These are phyloP conservation scores for Phyllotis vaccarum DNA, from an alignment of 2,797 vertebrate species.

Conservation along the genomic window DNA sequence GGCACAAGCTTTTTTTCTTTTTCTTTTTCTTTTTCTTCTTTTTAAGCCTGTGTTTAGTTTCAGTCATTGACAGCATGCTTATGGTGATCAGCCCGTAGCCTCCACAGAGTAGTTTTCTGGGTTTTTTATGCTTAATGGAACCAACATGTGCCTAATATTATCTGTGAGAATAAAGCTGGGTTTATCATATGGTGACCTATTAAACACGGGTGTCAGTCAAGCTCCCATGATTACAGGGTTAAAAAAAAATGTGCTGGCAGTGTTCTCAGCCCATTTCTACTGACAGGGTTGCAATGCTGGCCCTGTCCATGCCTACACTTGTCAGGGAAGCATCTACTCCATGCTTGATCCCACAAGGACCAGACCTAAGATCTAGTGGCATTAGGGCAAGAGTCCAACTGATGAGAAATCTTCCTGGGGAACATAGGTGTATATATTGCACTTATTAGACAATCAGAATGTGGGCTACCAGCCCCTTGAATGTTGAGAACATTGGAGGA, in stretches of 20 bases:
- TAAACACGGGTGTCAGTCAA: neutral
- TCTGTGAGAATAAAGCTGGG: neutral
- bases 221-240: neutral
- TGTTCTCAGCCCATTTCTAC: neutral
- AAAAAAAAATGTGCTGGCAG: accelerated
- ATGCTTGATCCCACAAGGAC: neutral
- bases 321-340: neutral
- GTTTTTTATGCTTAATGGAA: neutral
- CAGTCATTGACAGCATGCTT: too few species aligned
- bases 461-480: accelerated
- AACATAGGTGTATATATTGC: accelerated
- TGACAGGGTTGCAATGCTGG: accelerated
- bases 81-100: neutral
- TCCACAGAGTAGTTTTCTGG: neutral
- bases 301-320: accelerated
- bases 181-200: neutral
- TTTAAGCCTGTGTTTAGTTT: neutral
- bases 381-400: too few species aligned
- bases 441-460: accelerated
- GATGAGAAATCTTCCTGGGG: accelerated
- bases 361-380: neutral
- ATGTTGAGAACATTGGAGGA: neutral
- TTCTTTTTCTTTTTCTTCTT: too few species aligned
- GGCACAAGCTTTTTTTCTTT: too few species aligned
- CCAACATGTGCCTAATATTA: neutral